Percentiles rank a stretch among this genome's conserved stretches.
Evolutionary conservation across 2,888 invertebrate species (phyloP).

Genomic region (Disparrhopalites patrizii): DNA sequence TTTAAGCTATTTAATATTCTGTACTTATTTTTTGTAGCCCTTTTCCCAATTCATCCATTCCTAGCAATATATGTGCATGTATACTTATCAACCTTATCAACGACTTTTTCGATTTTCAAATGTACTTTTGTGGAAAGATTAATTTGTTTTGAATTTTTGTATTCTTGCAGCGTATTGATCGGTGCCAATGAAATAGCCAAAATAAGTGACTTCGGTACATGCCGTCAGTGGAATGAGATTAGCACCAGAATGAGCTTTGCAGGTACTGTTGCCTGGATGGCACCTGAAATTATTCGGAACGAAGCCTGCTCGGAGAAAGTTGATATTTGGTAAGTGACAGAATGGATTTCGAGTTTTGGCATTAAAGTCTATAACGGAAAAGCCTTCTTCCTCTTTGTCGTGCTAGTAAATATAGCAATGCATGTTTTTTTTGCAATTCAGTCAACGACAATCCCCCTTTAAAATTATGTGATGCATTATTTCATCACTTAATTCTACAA

Average conservation of each 20-base stretch:
- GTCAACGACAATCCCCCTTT: too few species aligned
- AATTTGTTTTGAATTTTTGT: constrained; percentile 47
- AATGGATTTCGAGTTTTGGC: too few species aligned
- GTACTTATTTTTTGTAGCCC: neutral
- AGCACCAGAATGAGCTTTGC: constrained; percentile 97
- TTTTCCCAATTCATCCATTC: too few species aligned
- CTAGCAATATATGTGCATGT: too few species aligned
- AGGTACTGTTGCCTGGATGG: constrained; percentile 99
- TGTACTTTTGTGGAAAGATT: constrained; percentile 9
- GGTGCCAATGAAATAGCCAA: constrained; percentile 77
- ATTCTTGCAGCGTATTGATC: constrained; percentile 68
- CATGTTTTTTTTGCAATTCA: too few species aligned
- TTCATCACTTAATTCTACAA: too few species aligned
- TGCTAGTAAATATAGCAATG: too few species aligned
- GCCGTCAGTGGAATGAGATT: constrained; percentile 88
- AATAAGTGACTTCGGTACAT: constrained; percentile 97
- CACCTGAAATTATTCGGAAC: constrained; percentile 95
- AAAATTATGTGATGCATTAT: too few species aligned
- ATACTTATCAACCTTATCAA: too few species aligned
- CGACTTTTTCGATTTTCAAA: too few species aligned
- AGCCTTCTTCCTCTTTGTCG: too few species aligned
- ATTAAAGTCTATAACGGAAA: too few species aligned
- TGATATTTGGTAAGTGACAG: constrained; percentile 84
- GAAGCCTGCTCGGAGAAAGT: constrained; percentile 97
- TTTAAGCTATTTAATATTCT: neutral